Evolutionary conservation across 1,140 invertebrate genomes (phyloP).

Genomic region (Amyelois transitella): DNA sequence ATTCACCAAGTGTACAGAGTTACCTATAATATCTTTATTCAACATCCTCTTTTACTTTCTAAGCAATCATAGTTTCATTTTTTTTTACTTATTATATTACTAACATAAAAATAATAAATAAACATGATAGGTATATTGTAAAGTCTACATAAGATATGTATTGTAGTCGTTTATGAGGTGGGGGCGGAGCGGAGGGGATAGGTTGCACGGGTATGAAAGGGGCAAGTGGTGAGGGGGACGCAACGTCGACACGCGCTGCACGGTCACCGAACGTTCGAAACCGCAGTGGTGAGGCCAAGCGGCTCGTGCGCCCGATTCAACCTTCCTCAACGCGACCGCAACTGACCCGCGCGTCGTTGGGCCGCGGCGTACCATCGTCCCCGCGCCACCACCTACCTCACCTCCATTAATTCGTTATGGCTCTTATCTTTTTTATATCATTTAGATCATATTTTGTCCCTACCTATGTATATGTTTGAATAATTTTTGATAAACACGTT

Average conservation of each 20-base stretch:
- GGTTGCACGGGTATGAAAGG: conserved; percentile 10
- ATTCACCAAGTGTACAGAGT: too few species aligned
- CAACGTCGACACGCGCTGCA: conserved; percentile 59
- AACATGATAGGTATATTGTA: too few species aligned
- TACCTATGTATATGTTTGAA: not conserved
- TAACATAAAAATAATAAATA: too few species aligned
- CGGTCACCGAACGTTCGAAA: conserved; percentile 66
- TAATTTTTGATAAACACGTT: too few species aligned
- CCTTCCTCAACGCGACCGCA: conserved; percentile 70
- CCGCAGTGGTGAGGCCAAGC: conserved; percentile 50
- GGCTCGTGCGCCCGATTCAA: conserved; percentile 68
- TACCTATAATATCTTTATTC: too few species aligned
- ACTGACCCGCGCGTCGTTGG: conserved; percentile 52
- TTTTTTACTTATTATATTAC: too few species aligned
- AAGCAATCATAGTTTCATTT: too few species aligned
- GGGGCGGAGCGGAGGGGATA: conserved; percentile 14
- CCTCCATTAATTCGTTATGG: not conserved
- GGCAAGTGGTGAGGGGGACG: conserved; percentile 32
- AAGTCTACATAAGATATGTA: not conserved
- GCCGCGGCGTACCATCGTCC: conserved; percentile 7
- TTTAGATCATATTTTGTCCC: not conserved
- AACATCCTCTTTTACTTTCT: too few species aligned
- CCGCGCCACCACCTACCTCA: conserved; percentile 13
- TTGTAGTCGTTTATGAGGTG: not conserved
- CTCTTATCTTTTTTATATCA: not conserved